A percentile compares a stretch with the other conserved stretches of the same genome.
Evolutionary conservation across 23 tunicate genomes (phyloP).

Genomic region (Clavelina lepadiformis): DNA sequence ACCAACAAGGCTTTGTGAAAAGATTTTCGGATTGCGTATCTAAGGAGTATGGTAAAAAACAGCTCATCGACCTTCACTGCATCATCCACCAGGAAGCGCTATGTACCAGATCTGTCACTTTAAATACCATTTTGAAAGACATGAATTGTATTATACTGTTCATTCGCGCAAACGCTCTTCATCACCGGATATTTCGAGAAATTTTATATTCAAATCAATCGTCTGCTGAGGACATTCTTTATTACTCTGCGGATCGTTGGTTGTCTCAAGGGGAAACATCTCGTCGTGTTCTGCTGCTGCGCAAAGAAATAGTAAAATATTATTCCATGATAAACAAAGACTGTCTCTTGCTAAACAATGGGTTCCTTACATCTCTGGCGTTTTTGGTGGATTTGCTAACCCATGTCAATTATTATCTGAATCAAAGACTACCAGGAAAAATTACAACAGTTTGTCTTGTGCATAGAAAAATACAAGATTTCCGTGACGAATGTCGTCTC

Average conservation of each 20-base stretch:
- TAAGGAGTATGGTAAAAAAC: slow-evolving; percentile 23
- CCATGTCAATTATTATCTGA: slow-evolving; percentile 7
- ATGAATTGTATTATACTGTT: slow-evolving; percentile 25
- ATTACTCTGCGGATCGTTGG: slow-evolving; percentile 45
- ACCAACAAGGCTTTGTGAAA: slow-evolving; percentile 43
- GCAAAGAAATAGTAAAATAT: slow-evolving; percentile 13
- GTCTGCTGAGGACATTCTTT: slow-evolving; percentile 35
- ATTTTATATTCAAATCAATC: not conserved
- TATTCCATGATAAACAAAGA: slow-evolving; percentile 11
- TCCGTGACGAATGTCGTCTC: slow-evolving; percentile 20
- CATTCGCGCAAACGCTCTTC: slow-evolving; percentile 31
- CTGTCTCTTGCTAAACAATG: slow-evolving; percentile 15
- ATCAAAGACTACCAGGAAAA: slow-evolving; percentile 30
- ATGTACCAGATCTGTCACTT: slow-evolving; percentile 44
- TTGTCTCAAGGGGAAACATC: slow-evolving; percentile 47
- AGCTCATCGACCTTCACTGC: slow-evolving; percentile 38
- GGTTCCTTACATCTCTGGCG: slow-evolving; percentile 25
- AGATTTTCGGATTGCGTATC: slow-evolving; percentile 41
- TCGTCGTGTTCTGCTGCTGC: slow-evolving; percentile 16
- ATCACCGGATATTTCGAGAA: slow-evolving; percentile 49
- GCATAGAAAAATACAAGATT: slow-evolving; percentile 36
- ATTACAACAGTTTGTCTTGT: slow-evolving; percentile 34
- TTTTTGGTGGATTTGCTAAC: slow-evolving; percentile 43
- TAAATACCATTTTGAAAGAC: slow-evolving; percentile 32
- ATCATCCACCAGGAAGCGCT: slow-evolving; percentile 52